Conservation (phyloP, 2,888 invertebrate genomes). For the Gastracanthus pulcherrimus region DNA sequence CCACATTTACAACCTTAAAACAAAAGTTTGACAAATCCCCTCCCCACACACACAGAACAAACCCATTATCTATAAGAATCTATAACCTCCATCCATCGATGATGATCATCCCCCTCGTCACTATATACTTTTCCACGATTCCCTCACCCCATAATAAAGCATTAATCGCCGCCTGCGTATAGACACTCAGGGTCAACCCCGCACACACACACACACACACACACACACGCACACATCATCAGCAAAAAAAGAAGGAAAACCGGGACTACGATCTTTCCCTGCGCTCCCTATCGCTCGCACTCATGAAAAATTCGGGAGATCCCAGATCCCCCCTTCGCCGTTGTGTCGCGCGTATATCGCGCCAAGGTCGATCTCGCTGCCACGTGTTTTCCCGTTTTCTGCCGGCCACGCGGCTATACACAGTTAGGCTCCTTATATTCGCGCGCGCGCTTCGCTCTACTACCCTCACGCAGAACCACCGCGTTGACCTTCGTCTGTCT, state of each 20-base stretch:
- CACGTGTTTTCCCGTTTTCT: slow-evolving; percentile 25
- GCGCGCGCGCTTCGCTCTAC: not conserved
- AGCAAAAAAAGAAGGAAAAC: no score
- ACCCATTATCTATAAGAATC: not conserved
- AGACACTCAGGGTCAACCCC: not conserved
- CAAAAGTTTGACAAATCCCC: not conserved
- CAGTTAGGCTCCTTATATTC: no score
- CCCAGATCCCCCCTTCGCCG: no score
- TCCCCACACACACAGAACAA: not conserved
- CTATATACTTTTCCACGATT: no score
- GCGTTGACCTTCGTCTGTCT: slow-evolving; percentile 46
- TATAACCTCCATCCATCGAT: not conserved
- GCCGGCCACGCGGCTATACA: slow-evolving; percentile 3
- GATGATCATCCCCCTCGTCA: not conserved
- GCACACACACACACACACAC: no score
- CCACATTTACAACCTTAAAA: not conserved
- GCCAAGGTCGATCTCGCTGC: slow-evolving; percentile 42
- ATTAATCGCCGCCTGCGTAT: not conserved
- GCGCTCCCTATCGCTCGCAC: not conserved
- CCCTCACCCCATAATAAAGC: no score
- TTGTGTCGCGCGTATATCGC: no score
- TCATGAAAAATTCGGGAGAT: slow-evolving; percentile 26
- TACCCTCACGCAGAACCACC: not conserved
- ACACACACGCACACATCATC: no score
- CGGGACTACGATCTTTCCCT: no score